These are phyloP conservation scores for Xanthorhoe spadicearia DNA, from an alignment of 2,888 invertebrate species.

Conservation along the genomic window DNA sequence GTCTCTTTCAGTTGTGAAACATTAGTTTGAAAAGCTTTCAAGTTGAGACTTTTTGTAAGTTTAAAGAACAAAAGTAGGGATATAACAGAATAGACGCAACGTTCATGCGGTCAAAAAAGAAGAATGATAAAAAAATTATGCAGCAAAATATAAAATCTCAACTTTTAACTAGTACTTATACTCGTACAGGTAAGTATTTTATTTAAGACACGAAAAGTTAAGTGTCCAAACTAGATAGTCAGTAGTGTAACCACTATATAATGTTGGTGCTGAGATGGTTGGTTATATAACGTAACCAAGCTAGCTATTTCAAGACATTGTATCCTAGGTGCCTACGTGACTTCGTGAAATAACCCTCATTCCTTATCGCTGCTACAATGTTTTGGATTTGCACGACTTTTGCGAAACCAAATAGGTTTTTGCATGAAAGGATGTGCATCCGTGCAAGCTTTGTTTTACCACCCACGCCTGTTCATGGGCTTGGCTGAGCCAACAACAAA, in stretches of 20 bases:
- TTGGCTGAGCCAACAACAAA: neutral
- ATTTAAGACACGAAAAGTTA: too few relatives aligned
- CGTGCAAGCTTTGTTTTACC: neutral
- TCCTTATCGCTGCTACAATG: slow-evolving; percentile 9
- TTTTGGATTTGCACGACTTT: slow-evolving; percentile 11
- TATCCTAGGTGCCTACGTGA: slow-evolving; percentile 18
- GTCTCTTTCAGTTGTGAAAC: too few relatives aligned
- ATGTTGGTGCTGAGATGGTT: neutral
- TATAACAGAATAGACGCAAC: too few relatives aligned
- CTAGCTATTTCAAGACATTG: slow-evolving; percentile 12
- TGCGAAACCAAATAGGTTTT: slow-evolving; percentile 1
- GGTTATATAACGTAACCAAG: slow-evolving; percentile 1
- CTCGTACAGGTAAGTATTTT: too few relatives aligned
- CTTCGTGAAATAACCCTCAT: slow-evolving; percentile 9
- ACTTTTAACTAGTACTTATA: neutral
- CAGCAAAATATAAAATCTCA: too few relatives aligned
- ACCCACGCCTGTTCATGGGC: neutral
- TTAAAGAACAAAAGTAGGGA: too few relatives aligned
- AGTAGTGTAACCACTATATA: neutral
- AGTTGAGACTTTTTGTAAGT: too few relatives aligned
- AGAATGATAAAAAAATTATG: too few relatives aligned
- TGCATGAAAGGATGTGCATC: neutral
- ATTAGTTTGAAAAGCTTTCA: too few relatives aligned
- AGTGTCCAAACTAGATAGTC: too few relatives aligned
- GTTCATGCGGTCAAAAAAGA: too few relatives aligned